Base-by-base conservation (phyloP, 2,888 invertebrate genomes). In the Tachystola acroxantha region DNA sequence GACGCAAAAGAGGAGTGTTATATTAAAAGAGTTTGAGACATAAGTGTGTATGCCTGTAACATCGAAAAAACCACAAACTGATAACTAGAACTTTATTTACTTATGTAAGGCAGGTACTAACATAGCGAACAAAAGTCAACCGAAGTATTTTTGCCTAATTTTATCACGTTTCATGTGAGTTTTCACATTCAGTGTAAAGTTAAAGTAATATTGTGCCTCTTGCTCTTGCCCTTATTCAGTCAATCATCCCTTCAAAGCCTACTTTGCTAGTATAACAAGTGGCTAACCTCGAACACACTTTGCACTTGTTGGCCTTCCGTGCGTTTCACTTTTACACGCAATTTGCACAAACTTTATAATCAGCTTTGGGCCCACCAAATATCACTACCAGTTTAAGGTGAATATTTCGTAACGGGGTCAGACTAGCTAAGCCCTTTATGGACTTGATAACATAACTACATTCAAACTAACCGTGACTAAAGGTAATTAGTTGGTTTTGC, bases 361-460 rank as follows among this genome's bases (percentile, higher is more conserved):
- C 27, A 27, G 11, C 14, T 30, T 30, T 14, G 6, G 7, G 3
- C 11, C 11, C n/a, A 16, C 11, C 14, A 30, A 30, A 30, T 13
- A 30, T 10, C 2, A 32, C 7, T 25, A 32, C 39, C 32, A 26
- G 39, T 40, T 33, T 22, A 13, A 14, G 7, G 9, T 11, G 16
- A 33, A 32, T 26, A 40, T 40, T 36, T 34, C 30, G 40, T 36
- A 40, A 40, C 31, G 33, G 31, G 36, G 36, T 10, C 40, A 36
- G 22, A 29, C 25, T 30, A 22, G 5, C 11, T 16, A 16, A 3
- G 7, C 29, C 39, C 11, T 14, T 24, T 32, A 24, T 24, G 13
- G 32, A 13, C 7, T 9, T 25, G 24, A 32, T 32, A 32, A 32
- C 32, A 32, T 32, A 32, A 32, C 32, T 32, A 32, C 24, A 24